Percentiles rank a stretch among this genome's conserved stretches.
These are phyloP conservation scores for Archips crataeganus DNA, from an alignment of 2,888 invertebrate genomes.

Conservation along the genomic window DNA sequence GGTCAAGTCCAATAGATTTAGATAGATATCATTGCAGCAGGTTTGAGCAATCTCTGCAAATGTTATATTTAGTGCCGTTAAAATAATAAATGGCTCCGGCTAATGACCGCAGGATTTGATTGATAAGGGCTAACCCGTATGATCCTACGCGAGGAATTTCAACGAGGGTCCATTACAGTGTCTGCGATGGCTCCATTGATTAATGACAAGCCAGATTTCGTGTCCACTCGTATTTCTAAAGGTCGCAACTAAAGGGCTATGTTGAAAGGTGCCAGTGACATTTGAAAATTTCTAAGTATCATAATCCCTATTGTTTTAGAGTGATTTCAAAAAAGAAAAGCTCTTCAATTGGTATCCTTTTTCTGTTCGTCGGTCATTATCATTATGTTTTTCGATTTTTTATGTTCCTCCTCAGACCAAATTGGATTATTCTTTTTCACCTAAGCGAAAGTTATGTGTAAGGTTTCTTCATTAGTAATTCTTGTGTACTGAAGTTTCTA, in stretches of 20 bases:
- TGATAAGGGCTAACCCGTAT: constrained; percentile 33
- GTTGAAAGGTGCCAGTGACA: constrained; percentile 15
- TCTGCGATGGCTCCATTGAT: constrained; percentile 30
- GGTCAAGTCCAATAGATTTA: background rate
- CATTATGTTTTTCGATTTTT: too few species aligned
- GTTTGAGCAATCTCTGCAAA: background rate
- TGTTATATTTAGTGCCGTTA: constrained; percentile 19
- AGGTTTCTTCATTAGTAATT: too few species aligned
- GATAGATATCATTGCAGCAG: background rate
- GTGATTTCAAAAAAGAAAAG: too few species aligned
- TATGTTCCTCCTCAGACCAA: too few species aligned
- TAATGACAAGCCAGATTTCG: constrained; percentile 31
- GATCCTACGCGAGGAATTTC: constrained; percentile 31
- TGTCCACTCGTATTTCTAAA: constrained; percentile 26
- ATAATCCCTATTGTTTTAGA: too few species aligned
- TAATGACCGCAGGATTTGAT: constrained; percentile 28
- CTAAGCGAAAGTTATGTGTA: too few species aligned
- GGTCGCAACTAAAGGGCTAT: background rate
- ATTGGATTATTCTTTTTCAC: too few species aligned
- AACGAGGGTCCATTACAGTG: constrained; percentile 20
- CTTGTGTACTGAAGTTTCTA: too few species aligned
- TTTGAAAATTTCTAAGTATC: background rate
- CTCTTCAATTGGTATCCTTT: too few species aligned
- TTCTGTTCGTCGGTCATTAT: too few species aligned
- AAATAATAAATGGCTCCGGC: constrained; percentile 15